phyloP scores from a whole-genome alignment of 2,113 vertebrate genomes.

The Dolichallabes microphthalmus region DNA sequence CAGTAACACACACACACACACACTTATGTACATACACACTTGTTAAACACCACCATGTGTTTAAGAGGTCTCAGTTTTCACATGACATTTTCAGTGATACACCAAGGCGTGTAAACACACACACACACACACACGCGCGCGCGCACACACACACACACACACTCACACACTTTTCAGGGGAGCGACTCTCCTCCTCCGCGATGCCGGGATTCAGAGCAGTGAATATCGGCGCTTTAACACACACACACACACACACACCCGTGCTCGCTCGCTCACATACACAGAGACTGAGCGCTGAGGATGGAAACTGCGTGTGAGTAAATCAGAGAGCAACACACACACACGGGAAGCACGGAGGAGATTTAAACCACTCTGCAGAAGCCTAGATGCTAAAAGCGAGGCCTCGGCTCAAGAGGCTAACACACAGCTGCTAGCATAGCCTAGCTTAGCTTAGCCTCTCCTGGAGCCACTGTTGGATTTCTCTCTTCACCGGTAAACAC shows the following conservation, averaged over 20 bases:
- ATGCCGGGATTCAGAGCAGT: not conserved
- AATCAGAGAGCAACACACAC: not conserved
- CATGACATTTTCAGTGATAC: not conserved
- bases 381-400: slow-evolving; percentile 5
- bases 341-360: not conserved
- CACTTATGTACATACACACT: not conserved
- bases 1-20: not conserved
- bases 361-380: not conserved
- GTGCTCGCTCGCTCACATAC: too few species aligned
- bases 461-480: too few species aligned
- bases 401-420: not conserved
- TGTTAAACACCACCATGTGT: not conserved
- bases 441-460: not conserved
- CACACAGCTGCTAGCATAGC: not conserved
- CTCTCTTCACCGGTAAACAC: not conserved
- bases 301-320: not conserved
- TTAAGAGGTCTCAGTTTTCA: not conserved
- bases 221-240: not conserved
- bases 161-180: not conserved
- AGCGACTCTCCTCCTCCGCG: not conserved
- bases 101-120: not conserved
- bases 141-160: not conserved
- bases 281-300: not conserved
- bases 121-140: not conserved
- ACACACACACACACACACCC: not conserved